These are phyloP conservation scores for Ophioderma brevispina DNA, from an alignment of 35 echinoderm and acorn worm species.

Conservation along the genomic window DNA sequence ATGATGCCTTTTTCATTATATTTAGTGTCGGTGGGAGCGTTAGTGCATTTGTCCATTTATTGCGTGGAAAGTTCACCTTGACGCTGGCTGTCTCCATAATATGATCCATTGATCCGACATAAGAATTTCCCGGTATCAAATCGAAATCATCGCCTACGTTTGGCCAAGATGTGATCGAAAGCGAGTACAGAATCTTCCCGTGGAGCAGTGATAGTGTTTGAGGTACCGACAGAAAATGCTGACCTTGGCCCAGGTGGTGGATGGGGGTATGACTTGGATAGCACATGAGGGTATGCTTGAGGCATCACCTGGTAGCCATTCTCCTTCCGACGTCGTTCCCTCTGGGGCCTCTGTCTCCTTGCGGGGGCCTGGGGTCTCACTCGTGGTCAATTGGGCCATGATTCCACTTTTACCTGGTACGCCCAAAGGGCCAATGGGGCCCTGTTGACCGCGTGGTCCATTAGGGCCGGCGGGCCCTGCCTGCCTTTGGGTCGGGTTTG, in stretches of 20 bases:
- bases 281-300: not conserved
- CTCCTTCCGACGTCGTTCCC: slow-evolving; percentile 52
- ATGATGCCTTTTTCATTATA: slow-evolving; percentile 80
- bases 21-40: slow-evolving; percentile 74
- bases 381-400: not conserved
- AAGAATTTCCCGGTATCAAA: slow-evolving; percentile 59
- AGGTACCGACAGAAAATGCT: slow-evolving; percentile 71
- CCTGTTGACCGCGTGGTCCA: slow-evolving; percentile 8
- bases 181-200: slow-evolving; percentile 51
- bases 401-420: not conserved
- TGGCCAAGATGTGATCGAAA: slow-evolving; percentile 75
- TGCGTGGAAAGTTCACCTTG: slow-evolving; percentile 86
- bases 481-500: slow-evolving; percentile 42
- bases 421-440: slow-evolving; percentile 18
- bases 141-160: slow-evolving; percentile 87
- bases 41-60: slow-evolving; percentile 86
- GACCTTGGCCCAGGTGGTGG: slow-evolving; percentile 20
- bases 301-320: slow-evolving; percentile 45
- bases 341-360: not conserved
- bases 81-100: slow-evolving; percentile 87
- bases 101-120: slow-evolving; percentile 85
- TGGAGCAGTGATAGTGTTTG: slow-evolving; percentile 69
- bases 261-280: not conserved
- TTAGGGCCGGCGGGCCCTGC: slow-evolving; percentile 5
- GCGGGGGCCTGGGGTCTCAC: not conserved